Conservation (phyloP, 2,888 invertebrate genomes). For the Rhorus exstirpatorius region DNA sequence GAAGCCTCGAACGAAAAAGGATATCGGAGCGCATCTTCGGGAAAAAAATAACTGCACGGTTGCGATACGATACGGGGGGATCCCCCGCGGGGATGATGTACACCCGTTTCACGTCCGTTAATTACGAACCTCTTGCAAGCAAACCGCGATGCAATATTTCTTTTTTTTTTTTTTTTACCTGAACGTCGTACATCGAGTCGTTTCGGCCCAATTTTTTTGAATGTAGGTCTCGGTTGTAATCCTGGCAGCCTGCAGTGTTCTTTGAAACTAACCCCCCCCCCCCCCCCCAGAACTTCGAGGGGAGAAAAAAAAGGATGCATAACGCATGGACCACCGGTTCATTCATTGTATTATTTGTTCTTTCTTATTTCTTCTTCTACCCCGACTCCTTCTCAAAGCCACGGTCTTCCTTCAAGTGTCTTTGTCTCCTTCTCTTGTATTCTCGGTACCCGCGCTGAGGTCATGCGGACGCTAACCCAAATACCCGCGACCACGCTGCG, state of each 20-base stretch:
- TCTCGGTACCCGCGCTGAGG: slow-evolving; percentile 63
- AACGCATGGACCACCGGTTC: slow-evolving; percentile 48
- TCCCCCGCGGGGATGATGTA: slow-evolving; percentile 68
- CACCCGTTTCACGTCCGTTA: slow-evolving; percentile 51
- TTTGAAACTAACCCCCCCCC: slow-evolving; percentile 45
- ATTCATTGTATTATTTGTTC: slow-evolving; percentile 28
- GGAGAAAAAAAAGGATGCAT: slow-evolving; percentile 35
- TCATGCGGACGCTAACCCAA: slow-evolving; percentile 68
- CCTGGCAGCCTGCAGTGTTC: slow-evolving; percentile 32
- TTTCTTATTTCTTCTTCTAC: slow-evolving; percentile 17
- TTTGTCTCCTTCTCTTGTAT: slow-evolving; percentile 46
- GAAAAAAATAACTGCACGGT: slow-evolving; percentile 43
- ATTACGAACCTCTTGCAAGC: slow-evolving; percentile 65
- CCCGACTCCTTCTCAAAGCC: background rate
- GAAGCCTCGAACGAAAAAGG: slow-evolving; percentile 41
- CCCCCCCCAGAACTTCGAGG: background rate
- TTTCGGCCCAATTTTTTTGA: slow-evolving; percentile 54
- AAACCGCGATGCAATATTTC: slow-evolving; percentile 24
- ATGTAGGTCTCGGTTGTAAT: slow-evolving; percentile 36
- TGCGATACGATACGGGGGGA: slow-evolving; percentile 40
- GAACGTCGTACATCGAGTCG: slow-evolving; percentile 7
- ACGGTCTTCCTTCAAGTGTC: slow-evolving; percentile 40
- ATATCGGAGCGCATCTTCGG: slow-evolving; percentile 61
- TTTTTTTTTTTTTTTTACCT: slow-evolving; percentile 12
- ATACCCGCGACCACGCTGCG: slow-evolving; percentile 47